Base-by-base conservation (phyloP, 2,888 invertebrate genomes). In the Dendrolimus pini region DNA sequence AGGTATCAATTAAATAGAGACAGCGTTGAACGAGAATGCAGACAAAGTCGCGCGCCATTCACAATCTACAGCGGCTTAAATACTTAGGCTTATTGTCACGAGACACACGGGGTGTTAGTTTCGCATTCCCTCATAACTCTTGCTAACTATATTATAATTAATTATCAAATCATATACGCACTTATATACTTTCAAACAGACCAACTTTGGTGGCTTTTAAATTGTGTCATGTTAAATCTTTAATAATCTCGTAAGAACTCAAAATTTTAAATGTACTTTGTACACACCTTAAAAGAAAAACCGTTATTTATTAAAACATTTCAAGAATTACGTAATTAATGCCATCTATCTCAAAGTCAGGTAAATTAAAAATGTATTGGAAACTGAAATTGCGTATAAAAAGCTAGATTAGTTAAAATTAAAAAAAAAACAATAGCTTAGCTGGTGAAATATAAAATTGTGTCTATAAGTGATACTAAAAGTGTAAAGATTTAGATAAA, bases 51-150 rank as follows among this genome's bases (percentile, higher is more conserved):
- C 72, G 75, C 75, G 74, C 67, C 57, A 42, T 59, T 65, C 59
- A 67, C 63, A 68, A 61, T 66, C 84, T 86, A 85, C 81, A 71
- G 82, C 80, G 72, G 75, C 80, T 74, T 75, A 64, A 75, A 82
- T 73, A 82, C 75, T 80, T 81, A 85, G 82, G 82, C 84, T 87
- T 89, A 89, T 89, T 89, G 88, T 89, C 88, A 82, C 75, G 70
- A 71, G 81, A 85, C 84, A 85, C 80, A 71, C 73, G 73, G 75
- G 77, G 78, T 86, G 88, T 89, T 89, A 88, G 88, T 85, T 57
- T 73, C 61, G 83, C 88, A 88, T 85, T 84, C 86, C 79, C 78
- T 83, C 79, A 73, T 72, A 78, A 71, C 74, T 83, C 77, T 30
- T 30, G 30, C 30, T 30, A 30, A 77, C 80, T 83, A 81, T 30